phyloP scores from a whole-genome alignment of 2,113 vertebrate genomes.

The Accipiter virgatus region DNA sequence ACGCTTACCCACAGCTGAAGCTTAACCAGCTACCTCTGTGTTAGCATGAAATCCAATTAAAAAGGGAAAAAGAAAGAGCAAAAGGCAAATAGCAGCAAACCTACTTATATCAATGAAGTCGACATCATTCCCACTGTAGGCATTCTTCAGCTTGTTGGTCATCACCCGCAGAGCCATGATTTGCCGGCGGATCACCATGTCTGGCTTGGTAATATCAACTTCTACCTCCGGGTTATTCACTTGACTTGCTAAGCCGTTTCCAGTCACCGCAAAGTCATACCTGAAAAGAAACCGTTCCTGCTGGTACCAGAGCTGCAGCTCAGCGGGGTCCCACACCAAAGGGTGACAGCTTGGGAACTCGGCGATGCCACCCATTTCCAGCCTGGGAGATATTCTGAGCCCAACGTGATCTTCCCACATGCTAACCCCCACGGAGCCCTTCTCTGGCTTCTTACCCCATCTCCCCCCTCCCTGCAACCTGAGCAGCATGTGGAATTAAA shows the following conservation, averaged over 20 bases:
- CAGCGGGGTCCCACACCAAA: accelerated
- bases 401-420: accelerated
- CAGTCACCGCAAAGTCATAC: conserved; percentile 90
- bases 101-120: conserved; percentile 84
- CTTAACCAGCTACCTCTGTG: background rate
- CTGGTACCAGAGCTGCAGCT: background rate
- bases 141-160: conserved; percentile 92
- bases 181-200: conserved; percentile 88
- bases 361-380: background rate
- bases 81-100: background rate
- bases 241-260: conserved; percentile 92
- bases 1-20: background rate
- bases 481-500: background rate
- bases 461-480: background rate
- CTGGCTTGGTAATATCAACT: conserved; percentile 91
- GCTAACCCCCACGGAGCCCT: background rate
- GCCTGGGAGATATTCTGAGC: background rate
- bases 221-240: conserved; percentile 93
- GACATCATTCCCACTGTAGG: conserved; percentile 89
- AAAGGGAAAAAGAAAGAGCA: background rate
- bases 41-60: background rate
- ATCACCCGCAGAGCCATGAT: conserved; percentile 89
- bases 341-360: background rate
- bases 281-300: conserved; percentile 59
- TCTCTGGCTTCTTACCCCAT: background rate